Evolutionary conservation across 2,113 vertebrate genomes (phyloP).

Genomic region (Myocastor coypus): DNA sequence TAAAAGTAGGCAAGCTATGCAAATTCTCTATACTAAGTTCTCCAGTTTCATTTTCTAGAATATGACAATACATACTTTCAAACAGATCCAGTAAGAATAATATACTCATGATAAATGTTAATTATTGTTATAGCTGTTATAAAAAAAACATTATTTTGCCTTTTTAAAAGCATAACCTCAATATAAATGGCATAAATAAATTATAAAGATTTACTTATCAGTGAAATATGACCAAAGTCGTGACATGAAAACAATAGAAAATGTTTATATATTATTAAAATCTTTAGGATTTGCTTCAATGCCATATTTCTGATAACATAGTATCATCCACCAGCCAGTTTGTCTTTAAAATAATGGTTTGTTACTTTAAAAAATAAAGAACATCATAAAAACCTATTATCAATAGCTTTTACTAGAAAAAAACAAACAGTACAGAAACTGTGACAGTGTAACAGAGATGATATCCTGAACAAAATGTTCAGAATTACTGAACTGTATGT

Average conservation of each 20-base stretch:
- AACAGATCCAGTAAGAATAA: background rate
- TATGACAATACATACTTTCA: background rate
- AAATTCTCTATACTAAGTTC: background rate
- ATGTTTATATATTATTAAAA: background rate
- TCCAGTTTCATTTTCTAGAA: background rate
- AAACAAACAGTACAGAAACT: background rate
- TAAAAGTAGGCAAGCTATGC: background rate
- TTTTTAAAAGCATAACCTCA: background rate
- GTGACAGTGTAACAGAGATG: background rate
- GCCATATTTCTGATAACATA: background rate
- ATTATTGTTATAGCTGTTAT: background rate
- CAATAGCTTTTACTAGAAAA: background rate
- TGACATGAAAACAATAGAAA: background rate
- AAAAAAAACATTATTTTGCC: background rate
- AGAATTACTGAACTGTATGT: background rate
- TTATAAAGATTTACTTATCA: constrained; percentile 17
- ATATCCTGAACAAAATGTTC: background rate
- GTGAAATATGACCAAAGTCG: constrained; percentile 21
- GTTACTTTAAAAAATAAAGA: background rate
- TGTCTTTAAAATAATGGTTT: background rate
- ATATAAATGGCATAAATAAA: background rate
- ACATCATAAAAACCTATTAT: background rate
- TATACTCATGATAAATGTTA: background rate
- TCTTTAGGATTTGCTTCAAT: background rate
- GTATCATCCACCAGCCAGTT: background rate